phyloP scores from a whole-genome alignment of 2,113 vertebrate genomes.

The Trematocara variabile region DNA sequence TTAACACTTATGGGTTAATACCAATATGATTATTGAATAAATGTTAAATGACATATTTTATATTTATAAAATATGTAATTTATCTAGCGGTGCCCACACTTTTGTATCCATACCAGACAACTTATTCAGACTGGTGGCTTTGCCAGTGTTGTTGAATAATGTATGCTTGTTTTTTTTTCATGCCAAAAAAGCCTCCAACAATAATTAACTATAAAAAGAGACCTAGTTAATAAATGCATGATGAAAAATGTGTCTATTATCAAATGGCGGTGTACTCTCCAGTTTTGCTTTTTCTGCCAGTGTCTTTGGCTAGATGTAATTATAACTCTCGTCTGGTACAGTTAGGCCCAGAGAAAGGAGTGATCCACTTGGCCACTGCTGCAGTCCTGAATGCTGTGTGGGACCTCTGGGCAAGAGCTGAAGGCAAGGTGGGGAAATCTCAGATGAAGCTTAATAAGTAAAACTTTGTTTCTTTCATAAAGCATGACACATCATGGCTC shows the following conservation, averaged over 20 bases:
- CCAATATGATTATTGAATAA: neutral
- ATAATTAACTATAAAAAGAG: neutral
- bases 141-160: neutral
- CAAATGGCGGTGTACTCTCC: neutral
- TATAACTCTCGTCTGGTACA: slow-evolving; percentile 24
- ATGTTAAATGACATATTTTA: neutral
- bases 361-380: slow-evolving; percentile 73
- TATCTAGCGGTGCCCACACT: neutral
- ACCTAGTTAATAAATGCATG: neutral
- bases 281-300: neutral
- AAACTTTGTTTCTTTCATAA: neutral
- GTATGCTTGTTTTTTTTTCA: neutral
- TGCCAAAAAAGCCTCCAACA: neutral
- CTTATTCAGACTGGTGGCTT: neutral
- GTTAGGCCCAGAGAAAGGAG: slow-evolving; percentile 79
- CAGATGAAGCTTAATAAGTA: neutral
- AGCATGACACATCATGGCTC: neutral
- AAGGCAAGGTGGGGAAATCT: slow-evolving; percentile 71
- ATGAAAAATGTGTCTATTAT: neutral
- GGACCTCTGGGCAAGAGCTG: slow-evolving; percentile 80
- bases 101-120: neutral
- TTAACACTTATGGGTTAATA: neutral
- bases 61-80: neutral
- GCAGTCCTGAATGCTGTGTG: slow-evolving; percentile 80
- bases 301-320: neutral